Percentiles rank a stretch among this genome's conserved stretches.
Evolutionary conservation across 2,888 invertebrate species (phyloP).

Genomic region (Lasiommata megera): DNA sequence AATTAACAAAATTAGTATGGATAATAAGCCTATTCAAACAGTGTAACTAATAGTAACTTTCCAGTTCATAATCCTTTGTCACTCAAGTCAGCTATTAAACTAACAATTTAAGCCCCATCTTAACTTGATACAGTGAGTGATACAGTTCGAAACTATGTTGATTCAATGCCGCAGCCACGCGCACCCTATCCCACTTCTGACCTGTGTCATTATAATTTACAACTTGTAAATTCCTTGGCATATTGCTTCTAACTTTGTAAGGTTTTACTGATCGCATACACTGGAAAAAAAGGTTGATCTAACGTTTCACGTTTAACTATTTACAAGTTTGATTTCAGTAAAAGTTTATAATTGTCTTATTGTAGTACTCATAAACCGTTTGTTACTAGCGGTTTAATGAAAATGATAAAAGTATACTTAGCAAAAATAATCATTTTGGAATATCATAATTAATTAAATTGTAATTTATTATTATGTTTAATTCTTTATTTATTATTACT

Average conservation of each 20-base stretch:
- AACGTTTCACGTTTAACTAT: too few species aligned
- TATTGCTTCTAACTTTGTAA: not conserved
- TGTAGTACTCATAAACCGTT: too few species aligned
- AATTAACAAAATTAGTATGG: too few species aligned
- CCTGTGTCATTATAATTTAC: slow-evolving; percentile 47
- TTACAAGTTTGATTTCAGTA: too few species aligned
- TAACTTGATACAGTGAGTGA: slow-evolving; percentile 39
- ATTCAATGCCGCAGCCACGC: slow-evolving; percentile 34
- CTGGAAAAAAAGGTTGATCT: too few species aligned
- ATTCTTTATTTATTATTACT: too few species aligned
- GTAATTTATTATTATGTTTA: too few species aligned
- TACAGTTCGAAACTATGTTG: slow-evolving; percentile 46
- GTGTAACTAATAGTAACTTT: not conserved
- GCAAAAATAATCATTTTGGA: too few species aligned
- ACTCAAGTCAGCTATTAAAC: slow-evolving; percentile 21
- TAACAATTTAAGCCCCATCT: slow-evolving; percentile 27
- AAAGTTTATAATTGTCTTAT: too few species aligned
- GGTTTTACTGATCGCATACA: not conserved
- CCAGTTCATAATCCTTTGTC: slow-evolving; percentile 12
- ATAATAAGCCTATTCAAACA: not conserved
- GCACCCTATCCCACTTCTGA: slow-evolving; percentile 31
- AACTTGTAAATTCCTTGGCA: slow-evolving; percentile 10
- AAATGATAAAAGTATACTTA: too few species aligned
- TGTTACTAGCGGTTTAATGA: too few species aligned
- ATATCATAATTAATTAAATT: too few species aligned